phyloP scores from a whole-genome alignment of 1,140 invertebrate genomes.

The Conus ventricosus region DNA sequence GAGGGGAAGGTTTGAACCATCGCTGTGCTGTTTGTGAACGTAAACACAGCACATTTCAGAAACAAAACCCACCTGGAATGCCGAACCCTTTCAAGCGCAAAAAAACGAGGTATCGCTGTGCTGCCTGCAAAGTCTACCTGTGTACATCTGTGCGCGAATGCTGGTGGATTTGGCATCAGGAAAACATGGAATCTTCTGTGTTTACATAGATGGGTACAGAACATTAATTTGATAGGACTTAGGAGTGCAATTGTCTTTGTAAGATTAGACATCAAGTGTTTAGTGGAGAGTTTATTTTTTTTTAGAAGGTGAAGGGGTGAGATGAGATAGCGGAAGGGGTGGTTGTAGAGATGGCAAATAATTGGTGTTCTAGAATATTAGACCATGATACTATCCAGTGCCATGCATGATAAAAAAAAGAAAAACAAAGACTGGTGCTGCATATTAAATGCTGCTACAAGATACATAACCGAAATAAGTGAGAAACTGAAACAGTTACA shows the following conservation, averaged over 20 bases:
- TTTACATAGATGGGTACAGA: background rate
- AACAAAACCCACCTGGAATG: background rate
- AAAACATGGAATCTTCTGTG: background rate
- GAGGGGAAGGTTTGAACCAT: slow-evolving; percentile 10
- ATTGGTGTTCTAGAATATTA: too few relatives aligned
- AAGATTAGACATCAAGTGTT: too few relatives aligned
- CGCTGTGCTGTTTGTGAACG: slow-evolving; percentile 14
- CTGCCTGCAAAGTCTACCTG: slow-evolving; percentile 4
- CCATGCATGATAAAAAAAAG: background rate
- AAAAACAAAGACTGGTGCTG: too few relatives aligned
- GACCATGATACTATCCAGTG: background rate
- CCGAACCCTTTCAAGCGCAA: slow-evolving; percentile 12
- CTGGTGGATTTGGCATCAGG: slow-evolving; percentile 14
- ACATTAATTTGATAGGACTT: too few relatives aligned
- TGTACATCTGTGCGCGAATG: background rate
- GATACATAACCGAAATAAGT: background rate
- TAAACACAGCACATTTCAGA: background rate
- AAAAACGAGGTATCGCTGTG: background rate
- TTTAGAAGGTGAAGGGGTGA: too few relatives aligned
- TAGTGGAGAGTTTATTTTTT: too few relatives aligned
- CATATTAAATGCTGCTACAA: too few relatives aligned
- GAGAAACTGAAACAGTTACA: background rate
- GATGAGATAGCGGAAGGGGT: too few relatives aligned
- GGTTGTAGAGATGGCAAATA: too few relatives aligned
- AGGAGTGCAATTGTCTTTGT: too few relatives aligned